phyloP scores from a whole-genome alignment of 1,140 invertebrate species.

The Lucilia sericata region DNA sequence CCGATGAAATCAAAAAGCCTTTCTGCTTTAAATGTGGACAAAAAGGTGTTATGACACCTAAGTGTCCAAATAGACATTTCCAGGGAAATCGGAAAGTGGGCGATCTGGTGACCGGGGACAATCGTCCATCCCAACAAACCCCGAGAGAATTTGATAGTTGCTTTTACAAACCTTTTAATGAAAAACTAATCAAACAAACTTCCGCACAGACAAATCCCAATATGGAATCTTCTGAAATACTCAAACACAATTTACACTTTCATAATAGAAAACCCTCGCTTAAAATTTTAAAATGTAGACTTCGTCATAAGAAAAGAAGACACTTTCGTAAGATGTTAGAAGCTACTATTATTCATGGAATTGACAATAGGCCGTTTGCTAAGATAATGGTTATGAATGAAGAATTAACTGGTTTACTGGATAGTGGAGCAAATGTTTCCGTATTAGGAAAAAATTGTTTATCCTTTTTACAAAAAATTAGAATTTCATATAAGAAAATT shows the following conservation, averaged over 20 bases:
- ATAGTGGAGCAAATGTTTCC: neutral
- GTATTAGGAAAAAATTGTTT: neutral
- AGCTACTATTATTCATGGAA: neutral
- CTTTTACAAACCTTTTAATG: neutral
- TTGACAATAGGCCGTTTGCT: neutral
- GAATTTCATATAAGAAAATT: neutral
- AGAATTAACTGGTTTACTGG: neutral
- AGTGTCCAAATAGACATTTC: neutral
- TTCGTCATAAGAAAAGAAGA: neutral
- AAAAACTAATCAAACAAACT: neutral
- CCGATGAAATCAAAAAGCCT: neutral
- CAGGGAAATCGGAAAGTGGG: no score
- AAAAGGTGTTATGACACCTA: neutral
- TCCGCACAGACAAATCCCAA: neutral
- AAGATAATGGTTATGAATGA: neutral
- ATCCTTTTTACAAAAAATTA: neutral
- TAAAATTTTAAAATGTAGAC: neutral
- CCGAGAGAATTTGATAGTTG: no score
- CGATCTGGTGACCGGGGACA: no score
- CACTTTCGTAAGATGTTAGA: neutral
- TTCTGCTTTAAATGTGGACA: constrained; percentile 16
- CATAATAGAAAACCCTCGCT: neutral
- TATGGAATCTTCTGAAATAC: no score
- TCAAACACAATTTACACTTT: no score
- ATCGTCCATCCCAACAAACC: no score